Evolutionary conservation across 1,140 invertebrate species (phyloP), one percentile per base, ranked within the genome.

Genomic region (Aphaenogaster ashmeadi): DNA sequence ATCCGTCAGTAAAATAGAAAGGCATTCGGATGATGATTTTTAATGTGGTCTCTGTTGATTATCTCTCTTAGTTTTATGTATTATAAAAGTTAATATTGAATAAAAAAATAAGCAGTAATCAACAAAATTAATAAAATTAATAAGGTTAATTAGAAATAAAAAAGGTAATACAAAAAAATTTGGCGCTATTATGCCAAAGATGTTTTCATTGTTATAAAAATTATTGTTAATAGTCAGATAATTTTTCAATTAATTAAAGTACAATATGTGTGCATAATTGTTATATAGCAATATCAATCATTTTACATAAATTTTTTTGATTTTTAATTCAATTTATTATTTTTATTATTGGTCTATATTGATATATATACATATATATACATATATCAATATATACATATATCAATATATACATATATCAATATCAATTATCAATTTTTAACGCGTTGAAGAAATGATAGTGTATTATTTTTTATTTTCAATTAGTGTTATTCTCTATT

Each of bases 21-120:
- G 64, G 6, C 93, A 94, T 85, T 93, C 93, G 52, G 95, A 95
- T 44, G 95, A 95, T 79, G 95, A 95, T 89, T 95, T 95, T 90
- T 95, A 92, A 94, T 60, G 27, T 38, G 11, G 27, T 60, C 41
- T 69, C 38, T 54, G 4, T 2, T 18, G 8, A 79, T 58, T 18
- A 44, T 33, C 6, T 27, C 27, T 27, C 0, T 41, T 64, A n/a
- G 1, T 71, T 69, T 44, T 33, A 18, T 33, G 44, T 67, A 77
- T 54, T 54, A 27, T 27, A 54, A 44, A 69, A 13, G 5, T n/a
- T 66, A 38, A 66, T 66, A 66, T 66, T 9, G 11, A 44, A 21
- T 69, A 15, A 21, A 69, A 3, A 69, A 44, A 69, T 69, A 44
- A 69, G 44, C 6, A 38, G 3, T 64, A 38, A 64, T 64, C 7